Base-by-base conservation (phyloP, 2,797 vertebrate species). In the Schizopygopsis pylzovi region DNA sequence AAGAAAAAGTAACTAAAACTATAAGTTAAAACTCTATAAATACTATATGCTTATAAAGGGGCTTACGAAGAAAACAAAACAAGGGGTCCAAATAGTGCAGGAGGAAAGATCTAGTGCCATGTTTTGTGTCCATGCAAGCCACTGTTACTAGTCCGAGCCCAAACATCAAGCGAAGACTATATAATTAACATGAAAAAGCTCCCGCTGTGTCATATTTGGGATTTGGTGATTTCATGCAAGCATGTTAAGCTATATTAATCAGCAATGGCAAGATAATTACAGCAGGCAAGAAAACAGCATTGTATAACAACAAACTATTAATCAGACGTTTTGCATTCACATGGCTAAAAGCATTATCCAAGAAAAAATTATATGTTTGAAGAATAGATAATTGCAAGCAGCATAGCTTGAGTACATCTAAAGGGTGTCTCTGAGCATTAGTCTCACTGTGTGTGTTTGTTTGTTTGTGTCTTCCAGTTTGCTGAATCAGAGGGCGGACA, bases 181-280 rank as follows among this genome's bases (percentile, higher is more conserved):
- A 76, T 65, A 68, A 84, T 67, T 54, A 84, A 9, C 12, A 71
- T 84, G 52, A 75, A 84, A 84, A 28, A 47, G 49, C 47, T 56
- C 37, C 47, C 0, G 6, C 4, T 10, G 15, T 59, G 37, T 39
- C 79, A 77, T 71, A 81, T 84, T 76, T 16, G 59, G 33, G 84
- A 56, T 87, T 43, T 75, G 49, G 77, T 28, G 37, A 83, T 75
- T 63, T 33, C 59, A 79, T 83, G 33, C 79, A 76, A 85, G 79
- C 76, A 59, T 84, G 75, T 73, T 63, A 68, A 76, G 80, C 75
- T 86, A 81, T 85, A 85, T 87, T 85, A 83, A 88, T 90, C 88
- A 89, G 75, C 47, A 79, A 85, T 54, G 82, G 83, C 82, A 81
- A 67, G 33, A 86, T 85, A 88, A 91, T 90, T 90, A 87, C 77